phyloP scores from a whole-genome alignment of 2,888 invertebrate genomes.

The Aproaerema taeniolella region DNA sequence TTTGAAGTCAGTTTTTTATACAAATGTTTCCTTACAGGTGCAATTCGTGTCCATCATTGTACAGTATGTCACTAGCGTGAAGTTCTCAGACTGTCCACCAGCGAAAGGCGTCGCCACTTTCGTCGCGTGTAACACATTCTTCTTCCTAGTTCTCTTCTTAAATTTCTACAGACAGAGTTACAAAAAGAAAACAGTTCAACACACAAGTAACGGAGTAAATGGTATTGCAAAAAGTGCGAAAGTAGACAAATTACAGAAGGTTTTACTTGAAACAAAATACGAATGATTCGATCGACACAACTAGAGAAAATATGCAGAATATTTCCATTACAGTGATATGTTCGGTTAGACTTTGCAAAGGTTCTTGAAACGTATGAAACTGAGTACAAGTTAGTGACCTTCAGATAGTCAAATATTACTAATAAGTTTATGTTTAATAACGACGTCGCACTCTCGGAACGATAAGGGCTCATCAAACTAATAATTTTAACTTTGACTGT shows the following conservation, averaged over 20 bases:
- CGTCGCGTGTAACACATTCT: conserved; percentile 71
- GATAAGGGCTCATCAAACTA: no score
- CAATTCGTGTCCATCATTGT: conserved; percentile 80
- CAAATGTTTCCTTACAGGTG: conserved; percentile 54
- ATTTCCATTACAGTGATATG: no score
- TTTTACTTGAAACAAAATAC: background rate
- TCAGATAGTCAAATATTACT: no score
- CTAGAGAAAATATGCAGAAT: no score
- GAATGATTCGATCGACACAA: no score
- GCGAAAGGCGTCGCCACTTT: conserved; percentile 75
- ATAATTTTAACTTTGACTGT: no score
- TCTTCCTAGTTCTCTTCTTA: conserved; percentile 80
- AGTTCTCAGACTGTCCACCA: conserved; percentile 77
- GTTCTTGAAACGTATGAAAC: no score
- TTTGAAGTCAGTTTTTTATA: background rate
- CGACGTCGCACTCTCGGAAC: no score
- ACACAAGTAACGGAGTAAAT: conserved; percentile 7
- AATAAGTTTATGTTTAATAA: no score
- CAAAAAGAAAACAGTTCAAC: conserved; percentile 30
- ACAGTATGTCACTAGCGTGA: conserved; percentile 68
- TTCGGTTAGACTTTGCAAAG: no score
- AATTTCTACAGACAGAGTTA: conserved; percentile 78
- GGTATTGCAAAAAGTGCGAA: background rate
- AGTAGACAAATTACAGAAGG: background rate
- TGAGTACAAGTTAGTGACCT: no score